Evolutionary conservation across 2,113 vertebrate species (phyloP).

Genomic region (Prunella fulvescens): DNA sequence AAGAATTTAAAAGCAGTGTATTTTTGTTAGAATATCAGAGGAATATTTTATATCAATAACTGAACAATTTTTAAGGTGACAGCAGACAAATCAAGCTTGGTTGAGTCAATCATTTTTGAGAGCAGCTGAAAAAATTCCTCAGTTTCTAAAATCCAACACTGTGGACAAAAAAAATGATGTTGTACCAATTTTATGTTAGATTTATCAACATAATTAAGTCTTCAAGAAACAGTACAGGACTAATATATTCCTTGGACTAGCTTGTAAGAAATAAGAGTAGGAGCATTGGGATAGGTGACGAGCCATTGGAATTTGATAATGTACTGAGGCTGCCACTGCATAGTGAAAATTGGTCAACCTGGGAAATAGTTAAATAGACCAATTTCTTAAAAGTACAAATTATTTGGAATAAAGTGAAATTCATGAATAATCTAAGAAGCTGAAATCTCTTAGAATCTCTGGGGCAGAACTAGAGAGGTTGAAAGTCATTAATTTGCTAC

Average conservation of each 20-base stretch:
- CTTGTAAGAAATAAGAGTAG: background rate
- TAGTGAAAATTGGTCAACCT: background rate
- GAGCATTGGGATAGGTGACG: rapidly evolving
- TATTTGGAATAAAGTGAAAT: background rate
- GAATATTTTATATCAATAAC: background rate
- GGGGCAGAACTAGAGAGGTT: background rate
- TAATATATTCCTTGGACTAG: background rate
- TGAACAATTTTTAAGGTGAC: background rate
- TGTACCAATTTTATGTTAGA: background rate
- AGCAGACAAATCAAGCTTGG: background rate
- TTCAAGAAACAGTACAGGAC: background rate
- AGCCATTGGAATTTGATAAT: background rate
- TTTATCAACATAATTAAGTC: background rate
- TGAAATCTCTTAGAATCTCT: background rate
- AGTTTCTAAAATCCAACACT: background rate
- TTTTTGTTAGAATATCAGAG: background rate
- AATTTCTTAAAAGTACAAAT: background rate
- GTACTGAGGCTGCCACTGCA: background rate
- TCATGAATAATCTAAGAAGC: background rate
- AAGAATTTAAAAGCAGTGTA: background rate
- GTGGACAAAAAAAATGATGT: background rate
- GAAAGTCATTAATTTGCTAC: background rate
- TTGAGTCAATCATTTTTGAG: background rate
- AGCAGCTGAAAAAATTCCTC: background rate
- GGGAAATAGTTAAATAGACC: background rate